Base-by-base conservation (phyloP, 2,797 vertebrate species). In the Gadopsis bispinosus region DNA sequence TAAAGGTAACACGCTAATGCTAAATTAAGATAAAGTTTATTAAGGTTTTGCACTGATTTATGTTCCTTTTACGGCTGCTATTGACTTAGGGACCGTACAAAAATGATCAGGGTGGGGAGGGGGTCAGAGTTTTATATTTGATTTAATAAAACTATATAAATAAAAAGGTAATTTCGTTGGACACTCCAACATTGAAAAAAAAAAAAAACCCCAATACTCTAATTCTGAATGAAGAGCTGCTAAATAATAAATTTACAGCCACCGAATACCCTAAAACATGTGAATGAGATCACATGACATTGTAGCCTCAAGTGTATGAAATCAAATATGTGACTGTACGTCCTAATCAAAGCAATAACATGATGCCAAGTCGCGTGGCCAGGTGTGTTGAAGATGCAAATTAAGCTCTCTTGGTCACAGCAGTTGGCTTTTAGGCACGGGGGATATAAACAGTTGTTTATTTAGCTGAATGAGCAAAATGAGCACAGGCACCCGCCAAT, bases 321-420 rank as follows among this genome's bases (percentile, higher is more conserved):
- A 54, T 54, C 37, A 26, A 41, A 47, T 31, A 31, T 66, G 43
- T 64, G 66, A 61, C 29, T 66, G 48, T n/a, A 37, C 35, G 11
- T 61, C 50, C 70, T 43, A 74, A 78, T 81, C 48, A 73, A 51
- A 76, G 43, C 41, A 41, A 62, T 62, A 22, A 70, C 29, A n/a
- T 35, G 11, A 68, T 71, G 63, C 72, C 39, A 69, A 53, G 22
- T 62, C 6, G 0, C n/a, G 19, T 31, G 35, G 58, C 37, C 66
- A 39, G 45, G 20, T n/a, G 3, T 75, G 56, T 53, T 77, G 37
- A 62, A 63, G 43, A 62, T 22, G 11, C 4, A 37, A 16, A 45
- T 45, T 20, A 50, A n/a, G 12, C 45, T 33, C 62, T 35, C 0
- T 50, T 5, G 17, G 0, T 47, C 6, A 39, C 64, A 19, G 50